Evolutionary conservation across 2,888 invertebrate genomes (phyloP).

Genomic region (Chaetoderma sp.): DNA sequence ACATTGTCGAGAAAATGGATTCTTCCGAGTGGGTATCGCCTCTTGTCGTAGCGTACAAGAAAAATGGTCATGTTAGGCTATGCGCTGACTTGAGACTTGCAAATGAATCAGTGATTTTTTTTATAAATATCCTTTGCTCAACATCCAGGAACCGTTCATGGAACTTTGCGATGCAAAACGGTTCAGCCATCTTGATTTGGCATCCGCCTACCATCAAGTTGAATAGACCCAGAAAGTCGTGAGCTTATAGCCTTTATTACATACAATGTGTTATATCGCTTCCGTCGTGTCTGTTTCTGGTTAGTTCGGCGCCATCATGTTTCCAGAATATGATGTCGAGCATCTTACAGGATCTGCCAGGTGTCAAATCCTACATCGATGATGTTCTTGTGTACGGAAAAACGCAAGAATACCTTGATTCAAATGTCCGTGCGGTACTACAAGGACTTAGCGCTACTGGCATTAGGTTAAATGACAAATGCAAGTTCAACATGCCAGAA

Average conservation of each 20-base stretch:
- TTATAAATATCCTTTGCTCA: conserved; percentile 12
- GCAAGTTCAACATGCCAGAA: conserved; percentile 34
- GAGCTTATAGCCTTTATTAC: conserved; percentile 33
- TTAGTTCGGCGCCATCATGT: conserved; percentile 14
- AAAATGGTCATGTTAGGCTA: conserved; percentile 13
- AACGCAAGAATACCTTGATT: conserved; percentile 29
- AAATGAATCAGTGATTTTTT: conserved; percentile 13
- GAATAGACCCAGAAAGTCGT: conserved; percentile 2
- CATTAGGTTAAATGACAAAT: conserved; percentile 37
- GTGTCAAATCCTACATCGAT: conserved; percentile 36
- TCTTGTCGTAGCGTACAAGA: conserved; percentile 22
- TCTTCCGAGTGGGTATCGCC: background rate
- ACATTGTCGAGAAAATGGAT: background rate
- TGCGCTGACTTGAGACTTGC: conserved; percentile 26
- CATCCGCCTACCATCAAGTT: conserved; percentile 40
- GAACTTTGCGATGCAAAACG: conserved; percentile 21
- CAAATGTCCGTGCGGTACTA: conserved; percentile 15
- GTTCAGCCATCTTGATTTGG: conserved; percentile 38
- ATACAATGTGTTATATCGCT: conserved; percentile 30
- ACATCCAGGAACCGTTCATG: conserved; percentile 29
- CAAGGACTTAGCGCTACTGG: conserved; percentile 21
- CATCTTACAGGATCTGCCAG: conserved; percentile 21
- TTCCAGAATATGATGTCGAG: conserved; percentile 31
- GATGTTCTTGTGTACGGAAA: conserved; percentile 32
- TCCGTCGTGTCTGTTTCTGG: conserved; percentile 24